A percentile compares a stretch with the other conserved stretches of the same genome.
These are phyloP conservation scores for Apostichopus parvimensis DNA, from an alignment of 35 echinoderm and acorn worm species.

Conservation along the genomic window DNA sequence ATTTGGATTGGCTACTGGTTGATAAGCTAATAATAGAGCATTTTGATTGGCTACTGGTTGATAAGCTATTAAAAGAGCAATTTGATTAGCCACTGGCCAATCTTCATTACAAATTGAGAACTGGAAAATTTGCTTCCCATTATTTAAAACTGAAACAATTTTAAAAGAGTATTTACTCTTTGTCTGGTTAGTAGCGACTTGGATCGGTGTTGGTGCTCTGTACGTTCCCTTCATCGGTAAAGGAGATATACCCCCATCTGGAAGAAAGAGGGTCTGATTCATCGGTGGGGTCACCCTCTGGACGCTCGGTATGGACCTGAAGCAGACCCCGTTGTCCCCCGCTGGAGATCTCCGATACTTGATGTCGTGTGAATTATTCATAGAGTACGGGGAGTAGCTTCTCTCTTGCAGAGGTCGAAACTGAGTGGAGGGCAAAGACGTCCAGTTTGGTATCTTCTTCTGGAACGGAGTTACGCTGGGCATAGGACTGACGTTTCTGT, in stretches of 20 bases:
- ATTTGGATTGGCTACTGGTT: no score
- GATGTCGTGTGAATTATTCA: conserved; percentile 11
- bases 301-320: conserved; percentile 55
- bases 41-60: no score
- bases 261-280: conserved; percentile 34
- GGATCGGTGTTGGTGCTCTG: conserved; percentile 29
- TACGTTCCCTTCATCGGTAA: conserved; percentile 43
- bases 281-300: conserved; percentile 58
- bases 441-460: conserved; percentile 49
- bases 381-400: conserved; percentile 48
- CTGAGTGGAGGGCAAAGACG: neutral
- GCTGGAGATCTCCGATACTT: conserved; percentile 14
- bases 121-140: no score
- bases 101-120: no score
- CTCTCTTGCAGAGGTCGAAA: conserved; percentile 29
- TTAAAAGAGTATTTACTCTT: neutral
- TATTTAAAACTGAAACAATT: no score
- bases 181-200: conserved; percentile 38
- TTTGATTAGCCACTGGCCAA: no score
- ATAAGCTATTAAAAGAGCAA: no score
- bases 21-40: no score
- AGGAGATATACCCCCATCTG: conserved; percentile 46
- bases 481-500: neutral
- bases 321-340: neutral
- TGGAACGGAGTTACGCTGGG: conserved; percentile 8